Evolutionary conservation across 2,113 vertebrate genomes (phyloP).

Genomic region (Oncorhynchus kisutch): DNA sequence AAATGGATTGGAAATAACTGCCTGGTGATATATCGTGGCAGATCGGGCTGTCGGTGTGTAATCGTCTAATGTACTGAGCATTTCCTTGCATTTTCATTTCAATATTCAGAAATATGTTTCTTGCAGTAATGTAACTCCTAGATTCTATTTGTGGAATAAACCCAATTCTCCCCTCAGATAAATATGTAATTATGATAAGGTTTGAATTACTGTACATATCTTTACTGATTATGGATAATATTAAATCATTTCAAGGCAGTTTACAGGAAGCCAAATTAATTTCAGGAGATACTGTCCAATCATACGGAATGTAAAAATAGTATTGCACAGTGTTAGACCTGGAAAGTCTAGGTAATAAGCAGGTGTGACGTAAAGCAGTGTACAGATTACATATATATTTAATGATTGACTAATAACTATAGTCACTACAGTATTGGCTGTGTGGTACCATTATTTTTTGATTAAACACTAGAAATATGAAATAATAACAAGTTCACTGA

Average conservation of each 20-base stretch:
- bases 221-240: not conserved
- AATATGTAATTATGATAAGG: conserved; percentile 4
- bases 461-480: not conserved
- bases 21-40: not conserved
- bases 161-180: not conserved
- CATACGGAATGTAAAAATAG: not conserved
- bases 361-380: too few relatives aligned
- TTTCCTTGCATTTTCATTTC: not conserved
- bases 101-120: not conserved
- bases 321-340: too few relatives aligned
- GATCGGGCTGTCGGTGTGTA: not conserved
- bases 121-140: not conserved
- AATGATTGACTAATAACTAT: not conserved
- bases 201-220: not conserved
- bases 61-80: not conserved
- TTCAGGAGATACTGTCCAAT: not conserved
- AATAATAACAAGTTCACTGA: conserved; percentile 4
- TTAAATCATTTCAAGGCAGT: not conserved
- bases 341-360: too few relatives aligned
- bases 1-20: not conserved
- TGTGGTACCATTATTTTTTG: not conserved
- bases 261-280: not conserved
- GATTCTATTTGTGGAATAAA: not conserved
- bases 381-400: too few relatives aligned
- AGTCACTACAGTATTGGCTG: not conserved